Base-by-base conservation (phyloP, 2,113 vertebrate species). In the Phalacrocorax aristotelis region DNA sequence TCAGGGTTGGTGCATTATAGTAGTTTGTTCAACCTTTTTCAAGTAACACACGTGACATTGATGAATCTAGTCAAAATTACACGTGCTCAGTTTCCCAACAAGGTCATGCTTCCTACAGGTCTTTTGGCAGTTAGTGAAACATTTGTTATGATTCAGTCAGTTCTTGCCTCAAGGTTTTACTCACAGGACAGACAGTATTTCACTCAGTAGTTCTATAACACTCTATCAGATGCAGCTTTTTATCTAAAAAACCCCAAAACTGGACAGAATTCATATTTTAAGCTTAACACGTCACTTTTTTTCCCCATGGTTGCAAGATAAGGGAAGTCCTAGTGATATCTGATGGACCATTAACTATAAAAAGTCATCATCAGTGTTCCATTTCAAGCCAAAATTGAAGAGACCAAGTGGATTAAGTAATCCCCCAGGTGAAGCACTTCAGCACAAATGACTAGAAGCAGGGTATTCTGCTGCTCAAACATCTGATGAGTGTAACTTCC, bases 401-500 rank as follows among this genome's bases (percentile, higher is more conserved):
- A 93, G 76, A 94, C 83, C 26, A 81, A 86, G 60, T 11, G 22
- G 60, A 71, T 55, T 71, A 96, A 78, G 74, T 64, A 46, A 84
- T 60, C 42, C 29, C 61, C 9, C 46, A 86, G 71, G 64, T 96
- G 86, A 93, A 96, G 58, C 27, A 64, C 65, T 94, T 81, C 30
- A 87, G 75, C 77, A 90, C 26, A 93, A 94, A 81, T 48, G 32
- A 82, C 55, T 75, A 83, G 76, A 93, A 95, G 48, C 72, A 83
- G 64, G 25, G 21, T 49, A 60, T 87, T 95, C 76, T 89, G 57
- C 69, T 87, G 86, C 64, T 89, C 19, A 78, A 40, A 64, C 86
- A 81, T 78, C 88, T 94, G 64, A 97, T 83, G 46, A 44, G 18
- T 44, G 83, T 34, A 89, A 64, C 60, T 89, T 92, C 92, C 85